phyloP scores from a whole-genome alignment of 2,888 invertebrate genomes.

The Strigamia transsilvanica region DNA sequence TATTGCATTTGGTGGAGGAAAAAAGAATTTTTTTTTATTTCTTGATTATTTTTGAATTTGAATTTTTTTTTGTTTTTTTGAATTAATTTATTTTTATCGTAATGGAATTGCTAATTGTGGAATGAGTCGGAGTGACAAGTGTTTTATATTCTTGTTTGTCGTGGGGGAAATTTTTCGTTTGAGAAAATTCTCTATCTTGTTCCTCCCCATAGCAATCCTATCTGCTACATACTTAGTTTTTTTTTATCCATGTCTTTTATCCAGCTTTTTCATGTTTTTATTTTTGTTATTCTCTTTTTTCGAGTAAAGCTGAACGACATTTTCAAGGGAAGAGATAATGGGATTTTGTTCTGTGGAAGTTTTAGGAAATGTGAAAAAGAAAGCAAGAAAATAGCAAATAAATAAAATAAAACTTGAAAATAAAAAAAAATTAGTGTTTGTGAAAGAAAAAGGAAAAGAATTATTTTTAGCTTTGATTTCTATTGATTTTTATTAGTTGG shows the following conservation, averaged over 20 bases:
- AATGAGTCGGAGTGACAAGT: slow-evolving; percentile 10
- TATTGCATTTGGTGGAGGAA: background rate
- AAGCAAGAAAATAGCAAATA: background rate
- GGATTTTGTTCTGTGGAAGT: background rate
- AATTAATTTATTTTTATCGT: background rate
- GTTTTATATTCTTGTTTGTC: slow-evolving; percentile 15
- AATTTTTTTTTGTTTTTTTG: background rate
- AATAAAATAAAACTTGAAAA: background rate
- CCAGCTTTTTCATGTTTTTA: background rate
- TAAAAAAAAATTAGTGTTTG: background rate
- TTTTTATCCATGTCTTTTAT: background rate
- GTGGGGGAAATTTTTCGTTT: background rate
- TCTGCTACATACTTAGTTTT: background rate
- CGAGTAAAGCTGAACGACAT: background rate
- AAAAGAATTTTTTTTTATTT: background rate
- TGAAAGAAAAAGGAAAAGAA: background rate
- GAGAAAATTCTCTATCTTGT: background rate
- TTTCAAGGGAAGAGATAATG: slow-evolving; percentile 1
- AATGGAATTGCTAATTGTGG: background rate
- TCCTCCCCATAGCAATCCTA: background rate
- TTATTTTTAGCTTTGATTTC: no score
- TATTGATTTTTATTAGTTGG: no score
- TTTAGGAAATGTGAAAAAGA: background rate
- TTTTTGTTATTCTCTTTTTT: background rate
- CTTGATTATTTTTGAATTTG: background rate